These are phyloP conservation scores for Cyclargus thomasi DNA, from an alignment of 1,140 invertebrate genomes.

Conservation along the genomic window DNA sequence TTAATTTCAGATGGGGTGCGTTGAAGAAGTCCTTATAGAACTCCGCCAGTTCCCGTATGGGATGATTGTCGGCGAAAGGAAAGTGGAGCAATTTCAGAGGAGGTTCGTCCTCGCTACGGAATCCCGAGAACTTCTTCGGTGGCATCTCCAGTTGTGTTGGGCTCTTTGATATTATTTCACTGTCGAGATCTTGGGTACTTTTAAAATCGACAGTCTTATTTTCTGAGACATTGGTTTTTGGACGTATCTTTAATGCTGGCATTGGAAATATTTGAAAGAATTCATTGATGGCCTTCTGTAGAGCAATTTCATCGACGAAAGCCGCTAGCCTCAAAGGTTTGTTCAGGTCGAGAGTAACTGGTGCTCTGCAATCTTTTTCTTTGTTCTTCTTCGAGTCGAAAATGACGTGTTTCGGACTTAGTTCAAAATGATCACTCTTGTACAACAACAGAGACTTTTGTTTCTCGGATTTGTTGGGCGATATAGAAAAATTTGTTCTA, in stretches of 20 bases:
- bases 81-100: constrained; percentile 58
- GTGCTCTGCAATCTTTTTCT: constrained; percentile 42
- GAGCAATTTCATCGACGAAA: constrained; percentile 53
- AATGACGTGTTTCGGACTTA: constrained; percentile 80
- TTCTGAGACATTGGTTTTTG: constrained; percentile 25
- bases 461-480: constrained; percentile 83
- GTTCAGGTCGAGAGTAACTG: constrained; percentile 51
- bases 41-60: constrained; percentile 63
- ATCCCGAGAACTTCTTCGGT: constrained; percentile 59
- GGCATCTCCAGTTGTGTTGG: constrained; percentile 60
- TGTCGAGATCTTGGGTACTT: constrained; percentile 55
- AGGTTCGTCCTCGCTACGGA: constrained; percentile 57
- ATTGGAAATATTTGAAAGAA: constrained; percentile 52
- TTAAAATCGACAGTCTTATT: constrained; percentile 40
- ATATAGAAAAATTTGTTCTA: constrained; percentile 91
- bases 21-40: constrained; percentile 71
- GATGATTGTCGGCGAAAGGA: constrained; percentile 63
- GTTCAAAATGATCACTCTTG: constrained; percentile 94
- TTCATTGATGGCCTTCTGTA: constrained; percentile 49
- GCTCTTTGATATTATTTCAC: constrained; percentile 45
- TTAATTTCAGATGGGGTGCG: constrained; percentile 58
- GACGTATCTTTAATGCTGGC: constrained; percentile 38
- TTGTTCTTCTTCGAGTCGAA: constrained; percentile 69
- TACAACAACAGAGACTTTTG: constrained; percentile 83
- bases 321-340: constrained; percentile 58